Conservation (phyloP, 2,113 vertebrate genomes). For the Psephotus haematonotus region DNA sequence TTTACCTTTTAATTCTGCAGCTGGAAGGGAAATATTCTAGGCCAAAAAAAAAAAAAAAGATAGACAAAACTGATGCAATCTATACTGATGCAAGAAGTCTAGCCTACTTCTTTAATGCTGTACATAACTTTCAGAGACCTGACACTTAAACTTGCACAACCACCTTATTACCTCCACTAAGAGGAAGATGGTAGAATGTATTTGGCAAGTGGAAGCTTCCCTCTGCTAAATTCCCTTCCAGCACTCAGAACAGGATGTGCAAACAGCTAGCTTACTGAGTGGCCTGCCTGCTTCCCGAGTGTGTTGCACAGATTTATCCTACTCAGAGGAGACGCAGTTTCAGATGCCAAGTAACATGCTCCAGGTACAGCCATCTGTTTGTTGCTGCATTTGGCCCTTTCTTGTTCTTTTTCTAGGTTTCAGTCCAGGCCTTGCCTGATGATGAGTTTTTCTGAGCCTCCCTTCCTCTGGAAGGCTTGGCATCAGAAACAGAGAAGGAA, state of each 20-base stretch:
- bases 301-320: rapidly evolving
- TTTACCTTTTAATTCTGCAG: not conserved
- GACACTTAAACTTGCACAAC: not conserved
- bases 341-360: not conserved
- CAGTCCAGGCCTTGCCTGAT: not conserved
- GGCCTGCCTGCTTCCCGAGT: rapidly evolving
- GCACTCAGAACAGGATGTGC: rapidly evolving
- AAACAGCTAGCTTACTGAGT: not conserved
- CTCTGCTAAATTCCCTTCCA: not conserved
- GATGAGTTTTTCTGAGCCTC: not conserved
- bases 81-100: not conserved
- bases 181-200: not conserved
- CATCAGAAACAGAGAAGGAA: no score
- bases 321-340: rapidly evolving
- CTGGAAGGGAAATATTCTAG: not conserved
- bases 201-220: not conserved
- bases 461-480: not conserved
- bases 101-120: not conserved
- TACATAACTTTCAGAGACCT: not conserved
- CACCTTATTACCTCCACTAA: not conserved
- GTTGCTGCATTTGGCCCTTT: not conserved
- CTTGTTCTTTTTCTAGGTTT: not conserved
- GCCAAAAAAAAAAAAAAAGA: not conserved
- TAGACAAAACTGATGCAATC: not conserved
- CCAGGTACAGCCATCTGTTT: not conserved